Evolutionary conservation across 2,113 vertebrate species (phyloP).

Genomic region (Tyrannus savana): DNA sequence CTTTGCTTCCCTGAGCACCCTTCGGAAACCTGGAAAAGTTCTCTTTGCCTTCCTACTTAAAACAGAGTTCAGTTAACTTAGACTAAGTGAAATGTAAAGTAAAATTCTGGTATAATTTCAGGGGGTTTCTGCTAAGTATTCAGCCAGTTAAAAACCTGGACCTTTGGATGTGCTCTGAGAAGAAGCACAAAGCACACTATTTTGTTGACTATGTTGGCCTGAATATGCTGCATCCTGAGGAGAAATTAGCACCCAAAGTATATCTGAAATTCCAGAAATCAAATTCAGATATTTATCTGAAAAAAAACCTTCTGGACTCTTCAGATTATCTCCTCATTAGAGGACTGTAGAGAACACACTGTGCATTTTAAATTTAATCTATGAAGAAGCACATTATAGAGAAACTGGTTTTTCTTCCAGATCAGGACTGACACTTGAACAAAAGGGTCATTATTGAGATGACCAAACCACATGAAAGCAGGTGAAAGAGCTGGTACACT

Average conservation of each 20-base stretch:
- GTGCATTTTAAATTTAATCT: not conserved
- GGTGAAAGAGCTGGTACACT: not conserved
- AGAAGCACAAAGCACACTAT: not conserved
- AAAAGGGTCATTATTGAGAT: not conserved
- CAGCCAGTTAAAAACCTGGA: not conserved
- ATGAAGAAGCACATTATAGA: not conserved
- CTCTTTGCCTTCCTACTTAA: not conserved
- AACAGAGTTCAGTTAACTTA: not conserved
- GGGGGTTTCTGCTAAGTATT: not conserved
- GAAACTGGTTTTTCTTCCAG: not conserved
- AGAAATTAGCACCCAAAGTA: not conserved
- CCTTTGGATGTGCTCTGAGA: not conserved
- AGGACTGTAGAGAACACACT: not conserved
- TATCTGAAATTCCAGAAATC: not conserved
- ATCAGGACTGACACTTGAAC: not conserved
- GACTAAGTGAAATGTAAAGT: not conserved
- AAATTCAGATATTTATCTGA: too few species aligned
- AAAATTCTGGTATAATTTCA: not conserved
- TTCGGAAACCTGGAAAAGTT: not conserved
- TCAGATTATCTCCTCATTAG: not conserved
- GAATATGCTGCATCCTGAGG: not conserved
- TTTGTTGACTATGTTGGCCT: not conserved
- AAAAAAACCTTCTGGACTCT: not conserved
- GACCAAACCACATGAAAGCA: not conserved
- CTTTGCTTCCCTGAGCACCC: not conserved